Conservation (phyloP, 1,140 invertebrate genomes). For the Drosophila kurseongensis region DNA sequence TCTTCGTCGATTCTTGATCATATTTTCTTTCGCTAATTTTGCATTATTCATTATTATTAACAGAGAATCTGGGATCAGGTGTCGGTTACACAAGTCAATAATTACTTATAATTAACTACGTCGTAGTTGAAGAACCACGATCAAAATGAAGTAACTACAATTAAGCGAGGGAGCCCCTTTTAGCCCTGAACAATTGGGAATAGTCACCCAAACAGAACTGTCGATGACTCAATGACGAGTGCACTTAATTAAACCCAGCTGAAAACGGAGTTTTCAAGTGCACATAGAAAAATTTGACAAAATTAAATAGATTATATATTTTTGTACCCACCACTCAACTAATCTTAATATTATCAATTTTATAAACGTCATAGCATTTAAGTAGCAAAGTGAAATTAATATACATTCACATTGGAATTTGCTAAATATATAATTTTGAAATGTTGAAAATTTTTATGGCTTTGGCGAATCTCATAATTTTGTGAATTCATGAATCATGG, state of each 20-base stretch:
- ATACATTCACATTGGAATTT: neutral
- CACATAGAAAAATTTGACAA: neutral
- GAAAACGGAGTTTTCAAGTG: slow-evolving; percentile 2
- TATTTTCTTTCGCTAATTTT: slow-evolving; percentile 10
- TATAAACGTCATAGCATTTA: neutral
- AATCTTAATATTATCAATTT: neutral
- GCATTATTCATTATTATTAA: slow-evolving; percentile 13
- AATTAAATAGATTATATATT: neutral
- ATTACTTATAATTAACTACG: slow-evolving; percentile 49
- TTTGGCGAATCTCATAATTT: neutral
- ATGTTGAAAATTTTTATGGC: neutral
- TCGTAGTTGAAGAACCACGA: slow-evolving; percentile 26
- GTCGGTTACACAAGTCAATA: slow-evolving; percentile 56
- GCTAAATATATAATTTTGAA: neutral
- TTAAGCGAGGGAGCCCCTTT: slow-evolving; percentile 34
- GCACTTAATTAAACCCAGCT: slow-evolving; percentile 26
- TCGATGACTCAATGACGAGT: slow-evolving; percentile 34
- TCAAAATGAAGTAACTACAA: slow-evolving; percentile 55
- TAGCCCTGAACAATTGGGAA: slow-evolving; percentile 29
- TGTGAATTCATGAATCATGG: slow-evolving; percentile 1
- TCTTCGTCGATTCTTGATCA: neutral
- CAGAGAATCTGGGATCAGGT: slow-evolving; percentile 32
- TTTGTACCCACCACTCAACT: neutral
- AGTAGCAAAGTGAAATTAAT: neutral
- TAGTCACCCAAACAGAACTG: slow-evolving; percentile 29